Percentiles rank a stretch among this genome's conserved stretches.
phyloP scores from a whole-genome alignment of 2,888 invertebrate species.

The Agonopterix alstromeriana region DNA sequence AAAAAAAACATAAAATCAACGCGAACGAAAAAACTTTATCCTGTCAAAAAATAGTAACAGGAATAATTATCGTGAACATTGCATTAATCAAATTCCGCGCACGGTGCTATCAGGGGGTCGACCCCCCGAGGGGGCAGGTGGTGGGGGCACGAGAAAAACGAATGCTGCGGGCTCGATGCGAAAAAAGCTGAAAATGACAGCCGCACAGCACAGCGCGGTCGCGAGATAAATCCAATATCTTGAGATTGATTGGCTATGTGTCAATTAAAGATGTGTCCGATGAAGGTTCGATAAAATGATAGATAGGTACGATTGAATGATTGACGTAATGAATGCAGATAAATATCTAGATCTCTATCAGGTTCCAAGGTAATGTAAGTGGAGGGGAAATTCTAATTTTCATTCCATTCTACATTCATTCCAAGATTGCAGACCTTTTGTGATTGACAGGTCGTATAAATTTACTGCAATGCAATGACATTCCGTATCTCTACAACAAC shows the following conservation, averaged over 20 bases:
- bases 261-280: conserved; percentile 1
- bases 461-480: neutral
- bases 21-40: conserved; percentile 55
- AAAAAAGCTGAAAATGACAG: conserved; percentile 65
- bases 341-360: conserved; percentile 5
- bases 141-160: conserved; percentile 51
- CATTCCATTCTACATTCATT: neutral
- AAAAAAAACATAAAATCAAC: conserved; percentile 32
- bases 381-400: conserved; percentile 1
- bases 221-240: conserved; percentile 17
- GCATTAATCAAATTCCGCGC: conserved; percentile 77
- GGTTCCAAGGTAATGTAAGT: conserved; percentile 1
- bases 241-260: conserved; percentile 1
- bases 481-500: too few relatives aligned
- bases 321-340: conserved; percentile 10
- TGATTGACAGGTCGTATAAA: neutral
- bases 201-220: conserved; percentile 22
- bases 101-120: conserved; percentile 61
- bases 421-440: too few relatives aligned
- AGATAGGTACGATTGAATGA: neutral
- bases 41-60: conserved; percentile 73
- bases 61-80: conserved; percentile 76
- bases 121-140: conserved; percentile 11
- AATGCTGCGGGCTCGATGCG: conserved; percentile 66
- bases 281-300: neutral